Base-by-base conservation (phyloP, 2,797 vertebrate species). In the Chelon labrosus region DNA sequence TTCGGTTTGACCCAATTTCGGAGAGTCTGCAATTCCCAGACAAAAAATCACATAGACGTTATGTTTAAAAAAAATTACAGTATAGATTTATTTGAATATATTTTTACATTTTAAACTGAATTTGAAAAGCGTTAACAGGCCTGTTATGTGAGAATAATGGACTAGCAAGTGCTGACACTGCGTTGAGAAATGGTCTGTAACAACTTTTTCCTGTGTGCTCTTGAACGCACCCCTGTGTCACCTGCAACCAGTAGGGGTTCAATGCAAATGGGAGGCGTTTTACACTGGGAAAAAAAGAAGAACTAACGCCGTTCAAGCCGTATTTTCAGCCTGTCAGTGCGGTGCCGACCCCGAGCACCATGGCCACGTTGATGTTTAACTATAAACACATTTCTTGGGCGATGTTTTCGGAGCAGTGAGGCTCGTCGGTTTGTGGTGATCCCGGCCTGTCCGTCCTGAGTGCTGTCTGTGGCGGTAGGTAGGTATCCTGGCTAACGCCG, bases 261-360 rank as follows among this genome's bases (percentile, higher is more conserved):
- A 62, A 72, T 57, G 69, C 68, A 73, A 53, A 83, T 88, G 88
- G 90, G 89, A 79, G 89, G 88, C 9, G 87, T 87, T 83, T 82
- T 7, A 42, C 16, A 7, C 38, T 12, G 64, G 62, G 54, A 38
- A 13, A 65, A 76, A 49, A 79, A 83, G 70, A 84, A 25, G 38
- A 22, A 25, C 35, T 60, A 42, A 25, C 1, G 4, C 63, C 41
- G 27, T 37, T 44, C n/a, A 63, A 65, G 49, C 22, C 38, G 5
- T 46, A 42, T 44, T 31, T 38, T 13, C 13, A 2, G 12, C 20
- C 7, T 31, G 72, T 44, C 25, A 7, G 38, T 75, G 57, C 5
- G 38, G 19, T 54, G 41, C 37, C 22, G 16, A 46, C 11, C 31
- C 0, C 31, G 13, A 58, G 25, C 73, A 68, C 7, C 54, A 91